phyloP scores from a whole-genome alignment of 2,888 invertebrate genomes.

The Lucinisca nassula region DNA sequence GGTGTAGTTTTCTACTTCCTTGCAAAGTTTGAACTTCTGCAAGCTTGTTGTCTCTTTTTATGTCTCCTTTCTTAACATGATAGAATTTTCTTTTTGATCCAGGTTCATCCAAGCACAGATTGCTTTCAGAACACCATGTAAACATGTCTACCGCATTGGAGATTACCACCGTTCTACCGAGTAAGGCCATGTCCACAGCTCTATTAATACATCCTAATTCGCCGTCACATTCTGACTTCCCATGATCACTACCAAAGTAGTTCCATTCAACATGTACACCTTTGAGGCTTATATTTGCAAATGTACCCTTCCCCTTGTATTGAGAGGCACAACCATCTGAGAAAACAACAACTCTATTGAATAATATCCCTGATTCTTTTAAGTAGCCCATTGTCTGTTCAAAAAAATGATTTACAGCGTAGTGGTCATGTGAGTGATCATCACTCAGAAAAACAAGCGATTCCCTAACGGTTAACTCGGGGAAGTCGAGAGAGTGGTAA shows the following conservation, averaged over 20 bases:
- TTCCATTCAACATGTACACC: constrained; percentile 25
- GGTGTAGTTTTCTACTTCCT: too few species aligned
- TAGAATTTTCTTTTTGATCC: constrained; percentile 50
- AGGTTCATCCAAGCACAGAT: constrained; percentile 45
- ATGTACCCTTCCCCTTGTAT: constrained; percentile 33
- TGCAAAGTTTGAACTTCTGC: too few species aligned
- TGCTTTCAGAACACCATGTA: constrained; percentile 44
- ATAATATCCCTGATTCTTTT: constrained; percentile 16
- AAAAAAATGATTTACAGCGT: constrained; percentile 52
- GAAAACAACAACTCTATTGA: constrained; percentile 40
- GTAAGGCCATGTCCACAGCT: constrained; percentile 40
- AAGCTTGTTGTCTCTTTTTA: constrained; percentile 20
- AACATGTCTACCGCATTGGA: constrained; percentile 47
- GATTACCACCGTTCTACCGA: constrained; percentile 32
- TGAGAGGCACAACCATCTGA: constrained; percentile 50
- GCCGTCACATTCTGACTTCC: constrained; percentile 51
- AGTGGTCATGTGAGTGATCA: constrained; percentile 40
- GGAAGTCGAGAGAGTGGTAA: constrained; percentile 40
- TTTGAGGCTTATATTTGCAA: constrained; percentile 21
- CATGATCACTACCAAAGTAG: constrained; percentile 54
- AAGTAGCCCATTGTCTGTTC: constrained; percentile 23
- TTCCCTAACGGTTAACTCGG: constrained; percentile 35
- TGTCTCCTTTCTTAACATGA: constrained; percentile 42
- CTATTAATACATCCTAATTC: constrained; percentile 45
- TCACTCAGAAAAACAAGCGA: constrained; percentile 51